Percentiles rank a stretch among this genome's conserved stretches.
Evolutionary conservation across 2,888 invertebrate genomes (phyloP).

Genomic region (Pristionchus maxplancki): DNA sequence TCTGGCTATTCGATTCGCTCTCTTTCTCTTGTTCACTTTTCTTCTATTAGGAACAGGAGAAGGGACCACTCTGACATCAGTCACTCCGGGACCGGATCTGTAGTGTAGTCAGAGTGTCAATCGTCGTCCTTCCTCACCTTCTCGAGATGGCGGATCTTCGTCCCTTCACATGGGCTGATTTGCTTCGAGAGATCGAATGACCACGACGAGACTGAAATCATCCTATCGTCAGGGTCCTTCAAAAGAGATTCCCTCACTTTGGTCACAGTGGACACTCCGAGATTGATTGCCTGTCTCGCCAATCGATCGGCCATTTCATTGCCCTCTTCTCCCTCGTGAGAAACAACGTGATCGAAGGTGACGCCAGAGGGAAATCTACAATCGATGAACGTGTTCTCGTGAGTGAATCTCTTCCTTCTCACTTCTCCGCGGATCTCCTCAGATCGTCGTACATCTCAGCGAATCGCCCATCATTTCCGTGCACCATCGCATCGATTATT

Average conservation of each 20-base stretch:
- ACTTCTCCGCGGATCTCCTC: constrained; percentile 34
- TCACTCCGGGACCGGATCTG: constrained; percentile 11
- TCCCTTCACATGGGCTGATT: constrained; percentile 22
- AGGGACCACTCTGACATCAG: neutral
- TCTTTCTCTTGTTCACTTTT: constrained; percentile 15
- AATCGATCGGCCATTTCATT: constrained; percentile 50
- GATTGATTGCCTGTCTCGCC: constrained; percentile 29
- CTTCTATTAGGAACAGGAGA: constrained; percentile 5
- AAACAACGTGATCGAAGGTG: constrained; percentile 56
- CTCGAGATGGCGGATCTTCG: constrained; percentile 9
- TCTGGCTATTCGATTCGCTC: neutral
- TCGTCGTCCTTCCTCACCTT: neutral
- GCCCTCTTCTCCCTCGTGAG: constrained; percentile 54
- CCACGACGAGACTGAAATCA: neutral
- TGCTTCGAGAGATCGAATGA: neutral
- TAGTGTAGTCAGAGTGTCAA: neutral
- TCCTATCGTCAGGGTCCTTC: neutral
- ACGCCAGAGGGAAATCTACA: constrained; percentile 56
- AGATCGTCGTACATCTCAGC: constrained; percentile 31
- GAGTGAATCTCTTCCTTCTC: neutral
- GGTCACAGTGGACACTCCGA: neutral
- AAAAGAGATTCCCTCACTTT: neutral
- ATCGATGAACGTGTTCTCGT: neutral
- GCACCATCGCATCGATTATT: constrained; percentile 53
- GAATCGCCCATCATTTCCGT: constrained; percentile 44